Evolutionary conservation across 2,888 invertebrate genomes (phyloP).

Genomic region (Lithodes maja): DNA sequence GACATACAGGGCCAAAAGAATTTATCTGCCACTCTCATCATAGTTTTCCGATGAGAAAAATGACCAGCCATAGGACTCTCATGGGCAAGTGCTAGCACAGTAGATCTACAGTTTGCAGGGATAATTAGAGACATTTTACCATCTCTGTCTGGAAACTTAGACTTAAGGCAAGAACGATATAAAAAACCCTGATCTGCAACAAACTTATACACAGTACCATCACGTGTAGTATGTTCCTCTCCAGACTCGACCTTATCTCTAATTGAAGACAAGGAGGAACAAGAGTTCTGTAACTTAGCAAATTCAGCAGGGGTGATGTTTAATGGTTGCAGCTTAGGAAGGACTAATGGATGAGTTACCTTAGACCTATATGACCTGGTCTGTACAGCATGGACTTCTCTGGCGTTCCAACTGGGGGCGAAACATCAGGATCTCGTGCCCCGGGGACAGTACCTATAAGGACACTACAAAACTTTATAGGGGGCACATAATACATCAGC

Average conservation of each 20-base stretch:
- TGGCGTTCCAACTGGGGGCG: background rate
- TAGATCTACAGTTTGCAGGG: background rate
- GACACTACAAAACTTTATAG: slow-evolving; percentile 15
- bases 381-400: background rate
- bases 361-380: background rate
- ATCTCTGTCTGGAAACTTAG: background rate
- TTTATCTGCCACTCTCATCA: background rate
- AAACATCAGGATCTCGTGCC: background rate
- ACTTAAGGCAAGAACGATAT: background rate
- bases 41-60: slow-evolving; percentile 31
- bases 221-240: background rate
- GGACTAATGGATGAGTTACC: background rate
- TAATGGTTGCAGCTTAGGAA: background rate
- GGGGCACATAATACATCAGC: slow-evolving; percentile 28
- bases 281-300: background rate
- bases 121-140: background rate
- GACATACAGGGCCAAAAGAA: slow-evolving; percentile 27
- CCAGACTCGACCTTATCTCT: background rate
- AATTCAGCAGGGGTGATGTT: background rate
- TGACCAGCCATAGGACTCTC: too few species aligned
- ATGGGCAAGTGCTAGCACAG: slow-evolving; percentile 16
- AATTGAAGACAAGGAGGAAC: background rate
- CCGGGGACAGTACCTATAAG: slow-evolving; percentile 26
- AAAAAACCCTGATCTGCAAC: background rate
- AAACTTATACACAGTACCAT: slow-evolving; percentile 11